phyloP scores from a whole-genome alignment of 1,140 invertebrate genomes.

The Zaprionus vittiger region DNA sequence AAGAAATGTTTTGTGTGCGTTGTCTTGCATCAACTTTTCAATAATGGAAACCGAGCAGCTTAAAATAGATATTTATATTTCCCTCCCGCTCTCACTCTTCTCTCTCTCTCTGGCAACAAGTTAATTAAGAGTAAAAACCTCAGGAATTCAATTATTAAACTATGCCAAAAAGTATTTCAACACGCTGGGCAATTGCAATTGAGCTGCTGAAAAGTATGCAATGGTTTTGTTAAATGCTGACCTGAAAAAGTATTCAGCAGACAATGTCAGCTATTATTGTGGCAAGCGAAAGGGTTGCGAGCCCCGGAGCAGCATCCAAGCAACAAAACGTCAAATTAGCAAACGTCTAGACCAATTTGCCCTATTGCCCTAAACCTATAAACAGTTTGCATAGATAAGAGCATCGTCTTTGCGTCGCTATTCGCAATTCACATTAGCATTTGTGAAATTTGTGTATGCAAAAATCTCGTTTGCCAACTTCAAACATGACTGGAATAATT shows the following conservation, averaged over 20 bases:
- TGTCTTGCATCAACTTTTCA: not conserved
- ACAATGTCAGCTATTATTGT: not conserved
- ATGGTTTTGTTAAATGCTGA: not conserved
- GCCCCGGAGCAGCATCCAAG: not conserved
- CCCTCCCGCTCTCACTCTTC: not conserved
- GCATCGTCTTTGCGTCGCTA: not conserved
- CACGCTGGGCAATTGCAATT: constrained; percentile 10
- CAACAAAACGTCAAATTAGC: constrained; percentile 30
- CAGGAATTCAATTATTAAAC: constrained; percentile 8
- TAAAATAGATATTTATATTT: not conserved
- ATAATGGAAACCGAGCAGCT: not conserved
- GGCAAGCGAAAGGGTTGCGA: not conserved
- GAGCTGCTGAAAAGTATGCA: constrained; percentile 10
- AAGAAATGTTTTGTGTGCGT: not conserved
- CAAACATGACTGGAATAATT: constrained; percentile 63
- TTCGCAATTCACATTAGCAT: not conserved
- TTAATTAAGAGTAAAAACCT: constrained; percentile 19
- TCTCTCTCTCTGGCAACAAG: not conserved
- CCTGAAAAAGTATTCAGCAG: not conserved
- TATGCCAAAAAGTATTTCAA: constrained; percentile 23
- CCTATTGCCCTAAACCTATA: constrained; percentile 45
- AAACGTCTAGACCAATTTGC: constrained; percentile 67
- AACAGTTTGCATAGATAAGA: not conserved
- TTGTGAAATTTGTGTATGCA: not conserved
- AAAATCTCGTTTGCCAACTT: constrained; percentile 34